Evolutionary conservation across 2,113 vertebrate species (phyloP), one percentile per base, ranked within the genome.

Genomic region (Diphyllodes magnificus): DNA sequence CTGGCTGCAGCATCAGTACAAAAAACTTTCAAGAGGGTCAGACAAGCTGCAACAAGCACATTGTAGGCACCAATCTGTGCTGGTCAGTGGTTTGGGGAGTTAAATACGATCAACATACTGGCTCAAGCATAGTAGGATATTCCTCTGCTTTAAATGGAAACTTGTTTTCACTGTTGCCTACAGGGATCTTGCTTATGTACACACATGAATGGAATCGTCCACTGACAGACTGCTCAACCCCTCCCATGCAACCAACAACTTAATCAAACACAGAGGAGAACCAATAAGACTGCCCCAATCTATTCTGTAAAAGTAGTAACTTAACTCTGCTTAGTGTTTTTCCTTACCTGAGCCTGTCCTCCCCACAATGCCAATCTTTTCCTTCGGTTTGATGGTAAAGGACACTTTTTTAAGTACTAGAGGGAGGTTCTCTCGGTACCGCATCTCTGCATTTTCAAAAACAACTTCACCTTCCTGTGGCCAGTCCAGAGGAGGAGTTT

Each of bases 361-460:
- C 27, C 99, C 99, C 71, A 99, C 98, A 8, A 99, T 99, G 82
- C 99, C 99, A 31, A 99, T 97, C 97, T 99, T 99, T 76, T 99
- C 99, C 94, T 99, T 99, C 2, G 99, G 98, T 87, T 98, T 98
- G 96, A 99, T 98, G 76, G 98, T 99, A 97, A 98, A 99, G 92
- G 99, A 99, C 40, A 99, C 97, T 95, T 98, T 99, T 98, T 99
- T 99, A 35, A 99, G 98, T 33, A 99, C 98, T 88, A 99, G 97
- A 14, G 99, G 99, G 37, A 99, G 98, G 75, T 99, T 99, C 92
- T 99, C 98, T 88, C 98, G 96, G 96, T 99, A 99, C 45, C 98
- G 97, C 99, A 99, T 99, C 96, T 99, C 98, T 49, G 98, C 98
- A 3, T 98, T 98, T 93, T 98, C 98, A 96, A 99, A 99, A 80